A percentile compares a stretch with the other conserved stretches of the same genome.
phyloP scores from a whole-genome alignment of 2,888 invertebrate species.

The Rhamphomyia laevipes region DNA sequence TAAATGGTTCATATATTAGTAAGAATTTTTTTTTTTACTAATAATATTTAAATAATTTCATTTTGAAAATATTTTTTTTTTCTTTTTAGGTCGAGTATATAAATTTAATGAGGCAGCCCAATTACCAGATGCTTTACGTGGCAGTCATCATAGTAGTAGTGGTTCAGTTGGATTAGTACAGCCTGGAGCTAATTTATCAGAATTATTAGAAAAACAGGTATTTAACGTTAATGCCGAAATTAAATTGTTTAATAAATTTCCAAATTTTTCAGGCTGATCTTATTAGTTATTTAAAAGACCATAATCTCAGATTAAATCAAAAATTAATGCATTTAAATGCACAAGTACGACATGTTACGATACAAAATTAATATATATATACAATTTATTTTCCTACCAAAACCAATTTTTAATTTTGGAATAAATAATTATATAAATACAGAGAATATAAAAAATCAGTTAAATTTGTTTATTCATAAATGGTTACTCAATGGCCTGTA shows the following conservation, averaged over 20 bases:
- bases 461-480: too few relatives aligned
- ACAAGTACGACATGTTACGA: background rate
- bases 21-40: conserved; percentile 16
- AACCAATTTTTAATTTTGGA: too few relatives aligned
- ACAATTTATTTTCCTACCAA: too few relatives aligned
- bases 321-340: conserved; percentile 50
- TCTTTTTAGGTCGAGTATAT: conserved; percentile 47
- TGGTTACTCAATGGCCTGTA: too few relatives aligned
- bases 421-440: too few relatives aligned
- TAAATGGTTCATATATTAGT: conserved; percentile 46
- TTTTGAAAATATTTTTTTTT: conserved; percentile 5
- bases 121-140: conserved; percentile 51
- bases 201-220: conserved; percentile 54
- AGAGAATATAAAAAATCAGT: too few relatives aligned
- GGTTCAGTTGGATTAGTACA: conserved; percentile 36
- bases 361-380: too few relatives aligned
- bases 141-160: conserved; percentile 26
- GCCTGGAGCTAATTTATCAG: conserved; percentile 42
- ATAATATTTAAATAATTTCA: background rate
- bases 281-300: conserved; percentile 54
- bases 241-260: background rate
- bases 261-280: conserved; percentile 45
- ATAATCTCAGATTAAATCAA: conserved; percentile 51
- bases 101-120: conserved; percentile 47
- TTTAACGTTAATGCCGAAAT: background rate